Conservation (phyloP, 2,888 invertebrate genomes). For the Chrysolina oricalcia region DNA sequence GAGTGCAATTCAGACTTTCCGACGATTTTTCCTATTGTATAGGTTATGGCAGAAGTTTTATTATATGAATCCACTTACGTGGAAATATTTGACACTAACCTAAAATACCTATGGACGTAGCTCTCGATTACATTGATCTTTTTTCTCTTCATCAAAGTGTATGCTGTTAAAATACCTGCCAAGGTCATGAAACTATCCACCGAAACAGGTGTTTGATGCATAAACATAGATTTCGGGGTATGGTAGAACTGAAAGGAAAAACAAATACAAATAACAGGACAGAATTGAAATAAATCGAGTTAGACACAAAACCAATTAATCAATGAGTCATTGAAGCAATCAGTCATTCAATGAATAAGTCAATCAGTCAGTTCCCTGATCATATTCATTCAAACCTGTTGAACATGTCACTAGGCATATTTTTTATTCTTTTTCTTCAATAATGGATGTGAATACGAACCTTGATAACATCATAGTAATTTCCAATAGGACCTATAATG, state of each 20-base stretch:
- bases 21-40: no score
- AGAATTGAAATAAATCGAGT: no score
- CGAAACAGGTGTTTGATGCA: background rate
- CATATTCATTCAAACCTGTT: no score
- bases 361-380: no score
- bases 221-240: background rate
- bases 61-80: no score
- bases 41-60: no score
- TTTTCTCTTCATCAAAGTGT: constrained; percentile 9
- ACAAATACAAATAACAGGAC: background rate
- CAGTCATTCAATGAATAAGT: no score
- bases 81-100: no score
- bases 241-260: background rate
- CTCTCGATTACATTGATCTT: constrained; percentile 2
- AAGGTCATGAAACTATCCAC: constrained; percentile 2
- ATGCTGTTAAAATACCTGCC: constrained; percentile 1
- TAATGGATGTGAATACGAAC: background rate
- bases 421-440: background rate
- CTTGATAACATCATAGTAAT: constrained; percentile 7
- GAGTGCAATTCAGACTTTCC: no score
- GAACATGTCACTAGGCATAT: no score
- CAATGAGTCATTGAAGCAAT: no score
- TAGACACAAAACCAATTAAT: no score
- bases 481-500: background rate
- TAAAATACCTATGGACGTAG: background rate